phyloP scores from a whole-genome alignment of 1,140 invertebrate genomes.

The Drosophila pseudoananassae region DNA sequence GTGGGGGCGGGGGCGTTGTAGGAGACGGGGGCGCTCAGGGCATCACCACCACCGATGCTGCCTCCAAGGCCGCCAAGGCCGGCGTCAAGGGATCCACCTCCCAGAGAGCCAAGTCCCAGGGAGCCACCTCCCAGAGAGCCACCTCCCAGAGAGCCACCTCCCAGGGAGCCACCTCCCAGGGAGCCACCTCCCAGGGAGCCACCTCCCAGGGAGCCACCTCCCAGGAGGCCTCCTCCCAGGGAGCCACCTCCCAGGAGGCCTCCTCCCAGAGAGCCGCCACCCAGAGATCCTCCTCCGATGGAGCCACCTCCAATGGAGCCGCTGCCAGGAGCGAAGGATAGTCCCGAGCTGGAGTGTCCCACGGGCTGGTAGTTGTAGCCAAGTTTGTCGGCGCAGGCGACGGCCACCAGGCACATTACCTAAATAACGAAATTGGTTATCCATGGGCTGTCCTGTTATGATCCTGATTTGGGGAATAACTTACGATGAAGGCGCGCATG shows the following conservation, averaged over 20 bases:
- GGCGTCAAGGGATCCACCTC: constrained; percentile 25
- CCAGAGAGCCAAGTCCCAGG: constrained; percentile 28
- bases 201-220: constrained; percentile 29
- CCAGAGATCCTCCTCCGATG: constrained; percentile 22
- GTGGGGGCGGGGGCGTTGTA: constrained; percentile 41
- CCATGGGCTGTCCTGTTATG: constrained; percentile 18
- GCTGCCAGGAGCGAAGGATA: constrained; percentile 65
- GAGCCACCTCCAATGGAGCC: constrained; percentile 33
- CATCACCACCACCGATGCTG: constrained; percentile 41
- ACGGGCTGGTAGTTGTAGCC: constrained; percentile 81
- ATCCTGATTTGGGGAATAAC: constrained; percentile 25
- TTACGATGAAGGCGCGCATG: constrained; percentile 79
- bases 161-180: constrained; percentile 14
- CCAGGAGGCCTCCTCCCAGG: constrained; percentile 25
- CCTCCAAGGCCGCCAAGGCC: constrained; percentile 22
- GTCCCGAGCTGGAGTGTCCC: constrained; percentile 59
- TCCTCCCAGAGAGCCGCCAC: constrained; percentile 22
- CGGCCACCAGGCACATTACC: constrained; percentile 74
- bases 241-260: constrained; percentile 13
- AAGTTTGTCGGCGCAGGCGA: constrained; percentile 74
- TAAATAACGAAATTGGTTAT: constrained; percentile 28
- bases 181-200: constrained; percentile 15
- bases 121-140: constrained; percentile 23
- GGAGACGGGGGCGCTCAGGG: constrained; percentile 27
- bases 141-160: constrained; percentile 21